Evolutionary conservation across 2,797 vertebrate species (phyloP), one percentile per base, ranked within the genome.

Genomic region (Potorous gilbertii): DNA sequence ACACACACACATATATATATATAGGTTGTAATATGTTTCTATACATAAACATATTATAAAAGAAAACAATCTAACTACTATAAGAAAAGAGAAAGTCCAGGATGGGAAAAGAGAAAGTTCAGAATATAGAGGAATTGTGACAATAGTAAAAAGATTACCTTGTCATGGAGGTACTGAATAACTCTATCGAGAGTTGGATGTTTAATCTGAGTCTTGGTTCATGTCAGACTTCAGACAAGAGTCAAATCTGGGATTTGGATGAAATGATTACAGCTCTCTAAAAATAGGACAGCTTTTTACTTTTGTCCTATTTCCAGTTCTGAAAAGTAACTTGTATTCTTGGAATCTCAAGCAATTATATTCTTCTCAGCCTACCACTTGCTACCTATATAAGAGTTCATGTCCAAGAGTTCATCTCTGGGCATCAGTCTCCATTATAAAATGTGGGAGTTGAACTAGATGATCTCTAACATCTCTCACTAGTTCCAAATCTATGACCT

Each of bases 281-380:
- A 90, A 93, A 97, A 96, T 94, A 54, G 57, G 29, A 62, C 18
- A 29, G 50, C 62, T 91, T 93, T 89, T 54, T 50, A 92, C 34
- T 95, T 96, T 55, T 94, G 93, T 59, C 62, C 29, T 96, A 95
- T 95, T 92, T 97, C 90, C 92, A 96, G 94, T 92, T 62, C 95
- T 90, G 95, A 66, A 95, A 96, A 96, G 95, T 91, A 93, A 81
- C 54, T 34, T 52, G 5, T 92, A 66, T 91, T 97, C 89, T 92
- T 94, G 28, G n/a, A 95, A 52, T 95, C 90, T 94, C 57, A 95
- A 97, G 93, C 93, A 55, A 95, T 59, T 94, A 93, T 59, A 62
- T 55, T 66, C 55, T 4, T 87, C 21, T 87, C 12, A 24, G 40
- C 3, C 40, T 50, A 46, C n/a, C 21, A n/a, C 40, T 87, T 46